phyloP scores from a whole-genome alignment of 2,797 vertebrate genomes.

The Rhinella marina region DNA sequence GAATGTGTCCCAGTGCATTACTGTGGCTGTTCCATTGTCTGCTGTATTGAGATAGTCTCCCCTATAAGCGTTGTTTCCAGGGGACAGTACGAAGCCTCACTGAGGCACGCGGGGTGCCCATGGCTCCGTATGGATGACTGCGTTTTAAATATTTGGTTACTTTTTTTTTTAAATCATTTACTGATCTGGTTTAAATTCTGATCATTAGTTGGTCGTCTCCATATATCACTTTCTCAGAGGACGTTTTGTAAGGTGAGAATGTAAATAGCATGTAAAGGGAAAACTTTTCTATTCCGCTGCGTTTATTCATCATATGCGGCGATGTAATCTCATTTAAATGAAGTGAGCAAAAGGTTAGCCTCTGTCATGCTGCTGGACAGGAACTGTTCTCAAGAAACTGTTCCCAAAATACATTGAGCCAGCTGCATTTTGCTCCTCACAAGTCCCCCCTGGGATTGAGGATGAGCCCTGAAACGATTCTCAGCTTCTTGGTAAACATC shows the following conservation, averaged over 20 bases:
- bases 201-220: not conserved
- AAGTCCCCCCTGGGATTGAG: constrained; percentile 22
- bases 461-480: constrained; percentile 25
- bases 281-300: not conserved
- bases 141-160: no score
- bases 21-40: no score
- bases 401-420: constrained; percentile 51
- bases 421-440: constrained; percentile 24
- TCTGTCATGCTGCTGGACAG: constrained; percentile 1
- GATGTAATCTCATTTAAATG: not conserved
- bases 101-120: no score
- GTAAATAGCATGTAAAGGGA: not conserved
- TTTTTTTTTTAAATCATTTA: no score
- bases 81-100: no score
- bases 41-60: no score
- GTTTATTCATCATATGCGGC: not conserved
- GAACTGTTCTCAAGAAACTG: constrained; percentile 49
- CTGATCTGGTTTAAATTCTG: not conserved
- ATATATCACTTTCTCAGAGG: not conserved
- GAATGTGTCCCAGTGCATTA: no score
- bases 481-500: constrained; percentile 47
- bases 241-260: not conserved
- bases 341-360: constrained; percentile 29
- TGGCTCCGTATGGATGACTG: no score
- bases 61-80: no score